Conservation (phyloP, 2,797 vertebrate species). For the Sparus aurata region DNA sequence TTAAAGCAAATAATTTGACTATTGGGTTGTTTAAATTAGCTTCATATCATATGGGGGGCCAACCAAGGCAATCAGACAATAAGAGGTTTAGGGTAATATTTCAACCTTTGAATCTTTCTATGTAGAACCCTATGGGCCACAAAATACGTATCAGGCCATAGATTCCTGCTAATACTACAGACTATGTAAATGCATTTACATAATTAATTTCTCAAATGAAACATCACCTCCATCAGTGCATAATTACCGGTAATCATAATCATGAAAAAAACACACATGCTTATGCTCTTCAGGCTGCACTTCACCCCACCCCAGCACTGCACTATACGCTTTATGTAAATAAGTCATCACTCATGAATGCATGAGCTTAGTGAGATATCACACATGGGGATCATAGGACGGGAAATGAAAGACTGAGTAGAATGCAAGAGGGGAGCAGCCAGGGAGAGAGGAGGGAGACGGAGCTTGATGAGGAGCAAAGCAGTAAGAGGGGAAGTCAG, state of each 20-base stretch:
- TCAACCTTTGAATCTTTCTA: no score
- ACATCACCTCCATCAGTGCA: slow-evolving; percentile 37
- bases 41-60: no score
- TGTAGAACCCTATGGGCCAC: no score
- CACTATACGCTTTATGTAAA: slow-evolving; percentile 64
- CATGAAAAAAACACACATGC: slow-evolving; percentile 36
- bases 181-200: slow-evolving; percentile 7
- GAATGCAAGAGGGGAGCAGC: slow-evolving; percentile 38
- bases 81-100: no score
- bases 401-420: slow-evolving; percentile 62
- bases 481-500: slow-evolving; percentile 64
- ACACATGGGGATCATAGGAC: slow-evolving; percentile 51
- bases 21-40: no score
- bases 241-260: slow-evolving; percentile 53
- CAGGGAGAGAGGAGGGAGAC: slow-evolving; percentile 9
- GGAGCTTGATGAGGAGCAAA: slow-evolving; percentile 62
- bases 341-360: slow-evolving; percentile 64
- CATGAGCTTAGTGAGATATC: slow-evolving; percentile 53
- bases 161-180: no score
- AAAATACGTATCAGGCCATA: no score
- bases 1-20: no score
- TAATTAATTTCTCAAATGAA: slow-evolving; percentile 40
- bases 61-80: no score
- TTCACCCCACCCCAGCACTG: background rate
- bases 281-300: slow-evolving; percentile 38